A percentile compares a stretch with the other conserved stretches of the same genome.
phyloP scores from a whole-genome alignment of 2,888 invertebrate species.

The Eupithecia exiguata region DNA sequence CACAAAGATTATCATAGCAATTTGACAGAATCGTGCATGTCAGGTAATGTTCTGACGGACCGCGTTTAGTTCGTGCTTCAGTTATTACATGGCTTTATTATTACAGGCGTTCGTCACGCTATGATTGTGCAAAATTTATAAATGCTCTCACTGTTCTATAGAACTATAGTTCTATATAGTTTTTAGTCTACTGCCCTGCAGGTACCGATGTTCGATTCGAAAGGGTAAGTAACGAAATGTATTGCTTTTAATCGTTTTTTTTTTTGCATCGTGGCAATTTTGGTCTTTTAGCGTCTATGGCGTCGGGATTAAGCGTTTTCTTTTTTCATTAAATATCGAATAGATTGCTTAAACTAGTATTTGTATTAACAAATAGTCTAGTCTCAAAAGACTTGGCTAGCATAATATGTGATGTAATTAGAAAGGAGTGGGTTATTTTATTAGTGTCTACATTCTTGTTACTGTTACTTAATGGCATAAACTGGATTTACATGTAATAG shows the following conservation, averaged over 20 bases:
- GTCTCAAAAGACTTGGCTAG: not conserved
- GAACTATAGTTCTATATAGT: constrained; percentile 12
- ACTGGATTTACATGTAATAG: not conserved
- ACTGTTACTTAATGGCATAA: not conserved
- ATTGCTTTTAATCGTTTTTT: not conserved
- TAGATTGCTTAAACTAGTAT: no score
- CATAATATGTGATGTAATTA: constrained; percentile 17
- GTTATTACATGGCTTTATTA: constrained; percentile 28
- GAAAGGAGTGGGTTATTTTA: constrained; percentile 12
- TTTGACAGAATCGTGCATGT: constrained; percentile 21
- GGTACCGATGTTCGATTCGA: not conserved
- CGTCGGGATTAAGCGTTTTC: not conserved
- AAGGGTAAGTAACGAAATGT: not conserved
- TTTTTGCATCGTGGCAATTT: not conserved
- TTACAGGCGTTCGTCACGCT: constrained; percentile 36
- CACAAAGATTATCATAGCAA: constrained; percentile 6
- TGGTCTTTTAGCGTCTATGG: not conserved
- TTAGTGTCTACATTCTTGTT: constrained; percentile 19
- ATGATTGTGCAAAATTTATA: constrained; percentile 33
- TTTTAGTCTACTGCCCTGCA: not conserved
- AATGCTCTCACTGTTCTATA: constrained; percentile 10
- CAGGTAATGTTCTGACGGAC: constrained; percentile 31
- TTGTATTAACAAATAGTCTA: not conserved
- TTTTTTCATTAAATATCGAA: no score
- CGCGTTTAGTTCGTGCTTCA: constrained; percentile 31